Base-by-base conservation (phyloP, 2,888 invertebrate genomes). In the Acrocera orbiculus region DNA sequence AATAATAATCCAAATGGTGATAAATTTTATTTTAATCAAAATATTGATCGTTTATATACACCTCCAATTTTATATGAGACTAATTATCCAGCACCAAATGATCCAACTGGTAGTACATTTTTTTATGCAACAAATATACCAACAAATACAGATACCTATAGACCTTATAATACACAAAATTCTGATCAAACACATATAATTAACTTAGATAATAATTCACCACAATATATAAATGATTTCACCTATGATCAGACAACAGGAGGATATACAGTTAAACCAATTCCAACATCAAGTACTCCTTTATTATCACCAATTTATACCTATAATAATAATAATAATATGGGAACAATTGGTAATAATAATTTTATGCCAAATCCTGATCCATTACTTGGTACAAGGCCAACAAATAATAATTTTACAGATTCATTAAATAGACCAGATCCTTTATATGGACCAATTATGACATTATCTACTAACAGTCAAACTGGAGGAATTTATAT, bases 201-300 rank as follows among this genome's bases (percentile, higher is more conserved):
- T n/a, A 36, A 41, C 0, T 14, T 31, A 3, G 48, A 46, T 14
- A 49, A 51, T 6, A 28, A 36, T 6, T 33, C 30, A 22, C 57
- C 58, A 1, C 46, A 53, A 2, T 58, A 55, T 16, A 33, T 58
- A 51, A 36, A 53, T 31, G 58, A 57, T 5, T 58, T 58, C 35
- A 58, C 58, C 17, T 58, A 49, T 37, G 58, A 58, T 1, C 58
- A 56, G 10, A 56, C 58, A 24, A 58, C 58, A 40, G 56, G 56
- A 2, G 47, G 47, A 0, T 56, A 58, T 2, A 17, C 31, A 13
- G 34, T 25, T 28, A 31, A 25, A 22, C 23, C 35, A 11, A 35
- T 16, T 1, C 16, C 26, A 16, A 7, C 46, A 42, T 1, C 37
- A 43, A 4, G 50, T 22, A 27, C 33, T 16, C 15, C 25, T 11